Evolutionary conservation across 2,888 invertebrate species (phyloP), one percentile per base, ranked within the genome.

Genomic region (Encarsia formosa): DNA sequence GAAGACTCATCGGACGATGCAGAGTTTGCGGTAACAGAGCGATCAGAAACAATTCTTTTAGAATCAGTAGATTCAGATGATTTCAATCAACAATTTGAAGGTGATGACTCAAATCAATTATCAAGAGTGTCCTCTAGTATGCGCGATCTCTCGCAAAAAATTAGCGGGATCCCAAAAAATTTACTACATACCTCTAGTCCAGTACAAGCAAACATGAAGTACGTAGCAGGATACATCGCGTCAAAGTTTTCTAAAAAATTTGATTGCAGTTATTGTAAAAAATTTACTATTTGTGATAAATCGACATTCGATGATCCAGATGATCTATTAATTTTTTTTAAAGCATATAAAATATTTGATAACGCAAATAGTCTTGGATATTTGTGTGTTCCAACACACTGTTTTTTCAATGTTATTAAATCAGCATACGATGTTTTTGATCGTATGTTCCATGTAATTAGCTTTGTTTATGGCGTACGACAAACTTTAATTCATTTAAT

Each of bases 191-290:
- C 41, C 3, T 24, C 41, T 9, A 43, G 32, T 32, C 32, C 16
- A 15, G 22, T 23, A 15, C 43, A 43, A 43, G 13, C 32, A 32
- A 5, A 19, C 13, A 43, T 31, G 3, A 43, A 43, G 15, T 34
- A 43, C 22, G 43, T 43, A 16, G 43, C 34, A 15, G 20, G 43
- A 8, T 43, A 43, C 34, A 31, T 32, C 4, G 43, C 43, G 6
- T 32, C 15, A 18, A 43, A 43, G 22, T 43, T 13, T 32, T 43
- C 4, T 32, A n/a, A n/a, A 6, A 43, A 43, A 34, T 32, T 13
- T 20, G n/a, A 34, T n/a, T 43, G 32, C 22, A 5, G 5, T 20
- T 15, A 31, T 16, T 22, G 43, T 31, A 19, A 42, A 26, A 16
- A 4, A 37, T 37, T 4, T 18, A 15, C 16, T 16, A 37, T 18